Conservation (phyloP, 2,113 vertebrate genomes). For the Indri indri region DNA sequence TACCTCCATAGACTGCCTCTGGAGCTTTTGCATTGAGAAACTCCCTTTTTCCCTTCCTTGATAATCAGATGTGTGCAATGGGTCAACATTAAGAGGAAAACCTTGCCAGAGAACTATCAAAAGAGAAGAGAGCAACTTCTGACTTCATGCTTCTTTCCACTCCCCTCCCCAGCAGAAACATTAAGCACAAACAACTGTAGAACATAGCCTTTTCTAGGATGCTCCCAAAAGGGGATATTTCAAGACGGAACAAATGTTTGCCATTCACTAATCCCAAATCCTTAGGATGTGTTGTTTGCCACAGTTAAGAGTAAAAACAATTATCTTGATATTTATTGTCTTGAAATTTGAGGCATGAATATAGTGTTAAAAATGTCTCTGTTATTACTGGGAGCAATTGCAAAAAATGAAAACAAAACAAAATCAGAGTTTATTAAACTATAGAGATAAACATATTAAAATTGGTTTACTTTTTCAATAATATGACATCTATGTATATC, state of each 20-base stretch:
- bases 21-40: neutral
- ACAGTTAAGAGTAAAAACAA: neutral
- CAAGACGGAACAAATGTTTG: neutral
- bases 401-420: neutral
- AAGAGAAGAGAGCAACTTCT: neutral
- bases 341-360: conserved; percentile 25
- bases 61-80: neutral
- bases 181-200: neutral
- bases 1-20: neutral
- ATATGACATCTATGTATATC: neutral
- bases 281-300: neutral
- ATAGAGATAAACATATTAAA: neutral
- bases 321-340: neutral
- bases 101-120: neutral
- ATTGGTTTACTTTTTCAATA: neutral
- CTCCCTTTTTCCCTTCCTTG: neutral
- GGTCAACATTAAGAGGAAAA: neutral
- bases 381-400: neutral
- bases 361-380: neutral
- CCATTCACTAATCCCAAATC: neutral
- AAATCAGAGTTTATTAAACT: neutral
- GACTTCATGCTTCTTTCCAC: neutral
- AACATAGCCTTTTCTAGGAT: neutral
- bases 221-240: neutral
- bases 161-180: neutral